Conservation (phyloP, 2,888 invertebrate genomes). For the Rhorus exstirpatorius region DNA sequence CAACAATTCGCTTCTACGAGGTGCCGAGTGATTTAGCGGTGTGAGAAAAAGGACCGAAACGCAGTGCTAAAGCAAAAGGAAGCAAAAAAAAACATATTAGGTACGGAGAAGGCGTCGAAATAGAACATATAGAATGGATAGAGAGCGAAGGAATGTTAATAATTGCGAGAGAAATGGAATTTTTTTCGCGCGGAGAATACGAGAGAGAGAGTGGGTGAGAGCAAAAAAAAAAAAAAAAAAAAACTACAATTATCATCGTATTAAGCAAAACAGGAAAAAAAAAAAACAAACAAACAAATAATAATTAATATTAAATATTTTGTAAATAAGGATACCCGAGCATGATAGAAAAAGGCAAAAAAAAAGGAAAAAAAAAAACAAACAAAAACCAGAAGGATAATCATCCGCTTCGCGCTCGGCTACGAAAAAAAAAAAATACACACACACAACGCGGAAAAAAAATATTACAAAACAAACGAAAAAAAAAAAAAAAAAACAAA, state of each 20-base stretch:
- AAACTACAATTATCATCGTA: conserved; percentile 80
- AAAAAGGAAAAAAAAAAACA: conserved; percentile 43
- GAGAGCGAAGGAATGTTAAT: neutral
- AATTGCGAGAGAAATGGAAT: conserved; percentile 29
- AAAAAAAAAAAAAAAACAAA: conserved; percentile 61
- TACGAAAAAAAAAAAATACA: conserved; percentile 31
- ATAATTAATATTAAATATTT: conserved; percentile 73
- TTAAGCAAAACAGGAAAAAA: conserved; percentile 77
- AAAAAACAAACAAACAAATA: too few species aligned
- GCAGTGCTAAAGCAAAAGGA: conserved; percentile 73
- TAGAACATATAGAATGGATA: conserved; percentile 38
- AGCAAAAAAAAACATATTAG: conserved; percentile 56
- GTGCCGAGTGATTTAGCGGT: conserved; percentile 74
- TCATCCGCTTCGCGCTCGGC: conserved; percentile 78
- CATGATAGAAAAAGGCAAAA: conserved; percentile 73
- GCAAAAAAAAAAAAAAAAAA: conserved; percentile 65
- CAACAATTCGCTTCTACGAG: conserved; percentile 38
- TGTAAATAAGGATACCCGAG: conserved; percentile 83
- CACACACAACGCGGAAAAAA: too few species aligned
- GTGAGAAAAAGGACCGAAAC: conserved; percentile 66
- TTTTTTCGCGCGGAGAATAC: conserved; percentile 32
- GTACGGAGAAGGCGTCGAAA: conserved; percentile 57
- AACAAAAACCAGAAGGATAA: conserved; percentile 71
- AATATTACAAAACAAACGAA: conserved; percentile 23
- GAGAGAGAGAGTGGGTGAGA: conserved; percentile 38